Evolutionary conservation across 2,797 vertebrate species (phyloP), one percentile per base, ranked within the genome.

Genomic region (Enteromius afrohamiltoni): DNA sequence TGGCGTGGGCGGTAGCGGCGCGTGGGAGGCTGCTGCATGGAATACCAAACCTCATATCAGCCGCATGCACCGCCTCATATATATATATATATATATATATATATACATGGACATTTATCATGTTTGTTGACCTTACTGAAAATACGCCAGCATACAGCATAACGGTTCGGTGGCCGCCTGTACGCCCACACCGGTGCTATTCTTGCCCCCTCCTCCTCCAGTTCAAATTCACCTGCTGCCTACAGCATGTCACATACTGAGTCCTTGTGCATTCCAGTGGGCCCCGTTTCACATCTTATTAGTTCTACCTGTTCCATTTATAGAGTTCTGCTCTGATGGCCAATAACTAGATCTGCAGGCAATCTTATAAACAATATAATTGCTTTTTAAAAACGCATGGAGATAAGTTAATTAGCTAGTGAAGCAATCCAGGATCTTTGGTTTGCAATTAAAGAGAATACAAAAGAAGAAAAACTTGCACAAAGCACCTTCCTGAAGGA

Each of bases 1-100:
- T 88, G 86, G 93, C 93, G 94, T 93, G 92, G 94, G 94, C 89
- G 85, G 91, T 87, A 78, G 87, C 84, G 77, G 88, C 85, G 88
- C 88, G 92, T 92, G 89, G 93, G 89, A 86, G 92, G 87, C 73
- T 70, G 80, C 80, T 88, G 89, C 86, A 85, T 83, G 84, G 87
- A 87, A 89, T 89, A 89, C 89, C 89, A 85, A 89, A 85, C 87
- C 85, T 88, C 88, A 85, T 75, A 85, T 85, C 86, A 82, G 87
- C 84, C 74, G 60, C 84, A 77, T 81, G 75, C 83, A 70, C 75
- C 78, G 73, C 83, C 79, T 85, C 86, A 79, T 68, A 60, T 53
- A 88, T 42, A 79, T 49, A 60, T 53, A 88, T 42, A 79, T 49
- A 58, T 53, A 88, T 40, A 79, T 68, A 58, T 53, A 88, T 40